Evolutionary conservation across 53 echinoderm and acorn worm species (phyloP), one percentile per base, ranked within the genome.

Genomic region (Holothuria leucospilota): DNA sequence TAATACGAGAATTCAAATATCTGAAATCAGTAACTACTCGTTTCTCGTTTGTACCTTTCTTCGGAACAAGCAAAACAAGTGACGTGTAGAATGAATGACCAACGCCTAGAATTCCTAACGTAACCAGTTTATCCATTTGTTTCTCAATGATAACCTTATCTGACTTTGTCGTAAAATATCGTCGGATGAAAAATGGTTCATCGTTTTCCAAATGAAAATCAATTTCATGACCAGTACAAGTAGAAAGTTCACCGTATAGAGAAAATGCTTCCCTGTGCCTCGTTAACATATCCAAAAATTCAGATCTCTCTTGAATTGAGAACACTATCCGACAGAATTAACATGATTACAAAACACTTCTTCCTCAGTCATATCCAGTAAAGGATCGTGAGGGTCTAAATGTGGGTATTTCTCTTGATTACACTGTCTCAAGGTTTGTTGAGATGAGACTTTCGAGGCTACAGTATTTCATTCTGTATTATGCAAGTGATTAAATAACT

Each of bases 41-140:
- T n/a, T n/a, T n/a, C n/a, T n/a, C n/a, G n/a, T n/a, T n/a, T n/a
- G n/a, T n/a, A n/a, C n/a, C 85, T 0, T 89, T 84, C 59, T 85
- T 85, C 20, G 85, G 20, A 3, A 89, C 20, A 5, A 84, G 77
- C 23, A 89, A 51, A 0, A 89, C 89, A 52, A 85, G 85, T 16
- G 89, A 89, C 14, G 89, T 89, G 64, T 89, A 75, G n/a, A 85
- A 24, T 60, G 84, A 84, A 63, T 89, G 85, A 16, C 89, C 89
- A 18, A 85, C 67, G 39, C 75, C 85, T 16, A 84, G 59, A 38
- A 89, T 84, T 16, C 89, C 77, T 26, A 89, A 30, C 29, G 71
- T 89, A 27, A 89, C 85, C 20, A 89, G 62, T 84, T 85, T 89
- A 68, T 62, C 62, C 21, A 84, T 23, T 52, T 89, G 78, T 21